Evolutionary conservation across 2,888 invertebrate species (phyloP).

Genomic region (Microplitis manilae): DNA sequence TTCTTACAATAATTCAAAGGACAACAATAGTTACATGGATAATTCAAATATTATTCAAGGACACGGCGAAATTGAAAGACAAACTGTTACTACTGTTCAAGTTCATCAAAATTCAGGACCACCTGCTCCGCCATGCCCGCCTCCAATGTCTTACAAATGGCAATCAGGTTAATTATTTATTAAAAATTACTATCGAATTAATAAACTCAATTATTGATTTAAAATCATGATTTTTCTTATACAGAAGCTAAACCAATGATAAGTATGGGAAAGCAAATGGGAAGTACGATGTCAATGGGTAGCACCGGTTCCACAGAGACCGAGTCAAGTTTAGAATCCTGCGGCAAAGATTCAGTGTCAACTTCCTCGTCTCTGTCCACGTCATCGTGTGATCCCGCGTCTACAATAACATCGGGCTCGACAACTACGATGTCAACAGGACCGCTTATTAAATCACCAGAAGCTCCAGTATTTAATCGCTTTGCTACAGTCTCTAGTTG

Average conservation of each 20-base stretch:
- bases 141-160: slow-evolving; percentile 67
- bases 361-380: slow-evolving; percentile 67
- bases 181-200: neutral
- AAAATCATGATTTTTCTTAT: no score
- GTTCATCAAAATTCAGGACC: slow-evolving; percentile 76
- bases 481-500: slow-evolving; percentile 42
- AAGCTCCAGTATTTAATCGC: slow-evolving; percentile 33
- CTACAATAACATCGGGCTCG: slow-evolving; percentile 56
- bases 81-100: slow-evolving; percentile 79
- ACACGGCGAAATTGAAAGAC: slow-evolving; percentile 76
- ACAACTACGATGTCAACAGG: slow-evolving; percentile 60
- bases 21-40: slow-evolving; percentile 62
- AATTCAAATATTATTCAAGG: slow-evolving; percentile 49
- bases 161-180: slow-evolving; percentile 58
- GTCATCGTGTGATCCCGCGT: slow-evolving; percentile 67
- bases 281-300: slow-evolving; percentile 70
- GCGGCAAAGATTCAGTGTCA: slow-evolving; percentile 67
- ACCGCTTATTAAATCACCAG: slow-evolving; percentile 61
- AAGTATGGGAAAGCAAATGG: slow-evolving; percentile 70
- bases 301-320: slow-evolving; percentile 70
- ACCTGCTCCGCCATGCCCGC: slow-evolving; percentile 66
- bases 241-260: slow-evolving; percentile 67
- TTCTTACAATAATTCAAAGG: slow-evolving; percentile 12
- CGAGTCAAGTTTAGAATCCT: slow-evolving; percentile 68
- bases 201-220: neutral